Percentiles rank a stretch among this genome's conserved stretches.
Evolutionary conservation across 2,113 vertebrate species (phyloP).

Genomic region (Cheilinus undulatus): DNA sequence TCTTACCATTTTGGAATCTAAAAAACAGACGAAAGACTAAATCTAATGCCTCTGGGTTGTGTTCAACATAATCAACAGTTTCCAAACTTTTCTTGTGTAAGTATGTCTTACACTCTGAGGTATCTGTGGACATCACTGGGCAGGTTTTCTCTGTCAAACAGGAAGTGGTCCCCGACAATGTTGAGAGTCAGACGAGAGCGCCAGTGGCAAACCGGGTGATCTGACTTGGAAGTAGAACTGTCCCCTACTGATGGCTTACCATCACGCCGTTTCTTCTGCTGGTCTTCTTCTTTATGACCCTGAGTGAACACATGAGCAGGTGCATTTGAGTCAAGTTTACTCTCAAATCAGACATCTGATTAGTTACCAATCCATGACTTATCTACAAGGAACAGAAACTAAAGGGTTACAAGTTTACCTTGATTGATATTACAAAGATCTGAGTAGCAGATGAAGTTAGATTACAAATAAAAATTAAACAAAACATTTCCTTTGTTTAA

Average conservation of each 20-base stretch:
- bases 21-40: conserved; percentile 28
- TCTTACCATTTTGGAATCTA: conserved; percentile 92
- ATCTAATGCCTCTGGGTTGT: not conserved
- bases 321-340: not conserved
- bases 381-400: too few species aligned
- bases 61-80: not conserved
- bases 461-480: too few species aligned
- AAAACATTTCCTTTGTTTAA: too few species aligned
- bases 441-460: too few species aligned
- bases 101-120: conserved; percentile 89
- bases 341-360: not conserved
- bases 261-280: conserved; percentile 65
- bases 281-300: conserved; percentile 76
- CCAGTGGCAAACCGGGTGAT: conserved; percentile 94
- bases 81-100: not conserved
- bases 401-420: too few species aligned
- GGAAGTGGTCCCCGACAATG: conserved; percentile 92
- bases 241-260: conserved; percentile 52
- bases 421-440: too few species aligned
- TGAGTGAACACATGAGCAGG: conserved; percentile 12
- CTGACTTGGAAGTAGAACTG: conserved; percentile 72
- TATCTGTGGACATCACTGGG: conserved; percentile 95
- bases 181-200: conserved; percentile 93
- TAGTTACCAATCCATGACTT: not conserved
- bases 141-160: conserved; percentile 92